phyloP scores from a whole-genome alignment of 2,888 invertebrate genomes.

The Drosophila infuscata region DNA sequence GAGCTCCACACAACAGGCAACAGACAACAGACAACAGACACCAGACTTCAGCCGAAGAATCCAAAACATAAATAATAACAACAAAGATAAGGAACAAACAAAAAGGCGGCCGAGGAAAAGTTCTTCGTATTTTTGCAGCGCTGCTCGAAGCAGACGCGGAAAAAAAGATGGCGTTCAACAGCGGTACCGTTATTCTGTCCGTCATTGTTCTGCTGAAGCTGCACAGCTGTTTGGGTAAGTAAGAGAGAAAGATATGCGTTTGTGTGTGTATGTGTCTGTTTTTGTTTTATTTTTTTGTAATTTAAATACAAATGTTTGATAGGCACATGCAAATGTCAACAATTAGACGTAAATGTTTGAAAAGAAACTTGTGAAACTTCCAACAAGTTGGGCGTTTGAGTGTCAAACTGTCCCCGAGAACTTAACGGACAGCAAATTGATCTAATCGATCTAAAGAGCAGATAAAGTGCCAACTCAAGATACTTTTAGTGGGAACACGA shows the following conservation, averaged over 20 bases:
- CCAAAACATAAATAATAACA: slow-evolving; percentile 35
- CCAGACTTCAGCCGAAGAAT: slow-evolving; percentile 14
- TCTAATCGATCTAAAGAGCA: slow-evolving; percentile 4
- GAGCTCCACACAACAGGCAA: not conserved
- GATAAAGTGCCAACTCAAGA: not conserved
- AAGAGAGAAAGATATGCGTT: slow-evolving; percentile 14
- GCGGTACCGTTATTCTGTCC: slow-evolving; percentile 40
- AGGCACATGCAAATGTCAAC: slow-evolving; percentile 44
- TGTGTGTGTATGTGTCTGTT: not conserved
- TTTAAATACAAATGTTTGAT: slow-evolving; percentile 48
- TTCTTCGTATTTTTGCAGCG: slow-evolving; percentile 27
- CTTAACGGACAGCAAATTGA: slow-evolving; percentile 7
- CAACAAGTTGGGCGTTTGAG: slow-evolving; percentile 16
- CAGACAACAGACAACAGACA: not conserved
- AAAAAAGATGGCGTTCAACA: slow-evolving; percentile 51
- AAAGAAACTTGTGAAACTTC: slow-evolving; percentile 27
- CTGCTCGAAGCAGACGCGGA: slow-evolving; percentile 20
- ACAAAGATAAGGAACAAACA: slow-evolving; percentile 39
- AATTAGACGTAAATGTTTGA: slow-evolving; percentile 36
- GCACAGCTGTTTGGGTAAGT: slow-evolving; percentile 67
- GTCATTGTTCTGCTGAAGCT: slow-evolving; percentile 46
- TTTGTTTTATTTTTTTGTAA: slow-evolving; percentile 15
- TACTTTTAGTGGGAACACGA: not conserved
- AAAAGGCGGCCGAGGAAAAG: slow-evolving; percentile 21
- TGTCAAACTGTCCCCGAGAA: slow-evolving; percentile 9